phyloP scores from a whole-genome alignment of 2,113 vertebrate genomes.

The Tragelaphus imberbis region DNA sequence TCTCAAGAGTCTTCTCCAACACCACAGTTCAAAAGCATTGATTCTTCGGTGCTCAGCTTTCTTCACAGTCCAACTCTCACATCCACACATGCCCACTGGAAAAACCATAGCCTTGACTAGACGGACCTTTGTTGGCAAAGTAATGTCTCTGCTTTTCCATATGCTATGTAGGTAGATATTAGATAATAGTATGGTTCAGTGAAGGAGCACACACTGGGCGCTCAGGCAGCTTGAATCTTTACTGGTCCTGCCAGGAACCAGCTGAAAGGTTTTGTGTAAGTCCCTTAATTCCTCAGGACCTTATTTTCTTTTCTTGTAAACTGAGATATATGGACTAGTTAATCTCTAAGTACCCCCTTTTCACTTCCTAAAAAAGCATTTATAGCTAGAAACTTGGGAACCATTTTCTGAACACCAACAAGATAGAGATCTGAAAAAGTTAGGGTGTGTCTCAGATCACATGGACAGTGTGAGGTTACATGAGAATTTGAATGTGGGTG shows the following conservation, averaged over 20 bases:
- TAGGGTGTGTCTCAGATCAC: background rate
- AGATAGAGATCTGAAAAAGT: background rate
- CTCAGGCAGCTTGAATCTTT: background rate
- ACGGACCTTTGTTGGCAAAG: too few species aligned
- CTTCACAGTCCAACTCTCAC: too few species aligned
- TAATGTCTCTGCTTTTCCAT: too few species aligned
- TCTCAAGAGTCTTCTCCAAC: too few species aligned
- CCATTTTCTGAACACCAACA: background rate
- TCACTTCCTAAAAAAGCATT: background rate
- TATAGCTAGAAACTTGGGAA: background rate
- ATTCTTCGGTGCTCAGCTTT: too few species aligned
- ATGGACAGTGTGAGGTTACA: background rate
- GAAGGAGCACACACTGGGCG: rapidly evolving
- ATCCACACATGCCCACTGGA: too few species aligned
- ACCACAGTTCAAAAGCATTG: too few species aligned
- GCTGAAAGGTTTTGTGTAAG: background rate
- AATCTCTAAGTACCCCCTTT: background rate
- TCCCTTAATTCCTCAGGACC: background rate
- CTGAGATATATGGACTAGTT: background rate
- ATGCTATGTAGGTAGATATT: background rate
- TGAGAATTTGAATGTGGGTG: background rate
- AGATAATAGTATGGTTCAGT: background rate
- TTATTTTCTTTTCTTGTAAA: background rate
- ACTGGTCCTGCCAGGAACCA: background rate
- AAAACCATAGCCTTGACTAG: too few species aligned